Base-by-base conservation (phyloP, 2,797 vertebrate species). In the Acestrorhynchus altus region DNA sequence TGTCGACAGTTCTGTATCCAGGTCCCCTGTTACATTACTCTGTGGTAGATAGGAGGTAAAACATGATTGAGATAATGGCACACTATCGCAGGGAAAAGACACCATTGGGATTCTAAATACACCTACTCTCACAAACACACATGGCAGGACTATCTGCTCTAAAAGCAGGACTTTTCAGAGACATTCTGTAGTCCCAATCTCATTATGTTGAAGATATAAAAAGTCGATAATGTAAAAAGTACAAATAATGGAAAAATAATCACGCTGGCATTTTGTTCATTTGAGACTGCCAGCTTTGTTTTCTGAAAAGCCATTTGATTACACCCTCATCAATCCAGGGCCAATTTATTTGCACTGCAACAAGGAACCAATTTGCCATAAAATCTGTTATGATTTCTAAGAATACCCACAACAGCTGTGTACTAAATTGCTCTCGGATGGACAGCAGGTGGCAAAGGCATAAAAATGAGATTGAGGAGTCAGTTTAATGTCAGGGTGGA, bases 391-490 rank as follows among this genome's bases (percentile, higher is more conserved):
- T 73, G 42, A 81, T 84, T 83, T 81, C 52, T 74, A 74, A 73
- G 77, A 80, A 83, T 65, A 66, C 72, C 63, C 74, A 51, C 63
- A 74, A 80, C 77, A 86, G 79, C 79, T 83, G 79, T 79, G 72
- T 74, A 68, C 65, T 68, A 65, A 83, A 81, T 80, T 64, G 35
- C 56, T 77, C 65, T 78, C 78, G 74, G 51, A 80, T 70, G 76
- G 74, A 78, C 67, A 81, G 64, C 80, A 83, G 75, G 77, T 83
- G 83, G 69, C 79, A 71, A 72, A 82, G 47, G 39, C 79, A 73
- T 72, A 72, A 76, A 74, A 56, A 77, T 57, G 59, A 84, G 72
- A 77, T 78, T 67, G 60, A 73, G 54, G 49, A 72, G 64, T 79
- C 35, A 79, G 28, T 67, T 78, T 73, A 60, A 31, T 73, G 61